Evolutionary conservation across 64 coral and sea anemone species (phyloP).

Genomic region (Porites australiensis): DNA sequence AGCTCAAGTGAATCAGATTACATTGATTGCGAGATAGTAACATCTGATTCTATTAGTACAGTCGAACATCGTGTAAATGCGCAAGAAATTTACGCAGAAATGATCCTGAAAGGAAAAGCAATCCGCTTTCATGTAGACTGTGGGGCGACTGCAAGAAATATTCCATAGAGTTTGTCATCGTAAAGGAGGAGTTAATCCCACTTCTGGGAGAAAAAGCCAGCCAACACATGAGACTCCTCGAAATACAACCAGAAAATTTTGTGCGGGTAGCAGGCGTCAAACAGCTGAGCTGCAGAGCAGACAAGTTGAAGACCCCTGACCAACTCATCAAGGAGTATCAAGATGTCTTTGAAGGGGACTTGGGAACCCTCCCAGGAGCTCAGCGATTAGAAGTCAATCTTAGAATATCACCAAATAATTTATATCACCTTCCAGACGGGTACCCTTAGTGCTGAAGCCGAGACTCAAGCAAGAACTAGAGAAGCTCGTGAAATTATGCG

Average conservation of each 20-base stretch:
- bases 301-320: neutral
- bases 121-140: neutral
- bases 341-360: neutral
- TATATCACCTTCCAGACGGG: neutral
- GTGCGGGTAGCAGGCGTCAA: neutral
- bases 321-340: neutral
- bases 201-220: conserved; percentile 25
- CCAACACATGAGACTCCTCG: conserved; percentile 42
- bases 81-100: conserved; percentile 9
- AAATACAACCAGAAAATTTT: conserved; percentile 6
- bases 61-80: neutral
- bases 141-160: neutral
- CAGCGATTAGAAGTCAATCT: conserved; percentile 22
- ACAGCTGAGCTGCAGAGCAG: neutral
- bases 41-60: neutral
- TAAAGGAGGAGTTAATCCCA: neutral
- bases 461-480: conserved; percentile 36
- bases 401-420: conserved; percentile 20
- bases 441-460: conserved; percentile 33
- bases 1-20: no score
- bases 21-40: no score
- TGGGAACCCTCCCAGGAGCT: conserved; percentile 16
- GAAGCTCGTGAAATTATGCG: neutral
- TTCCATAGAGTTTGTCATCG: conserved; percentile 25
- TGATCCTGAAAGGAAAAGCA: neutral